Conservation (phyloP, 2,797 vertebrate genomes). For the Sternotherus odoratus region DNA sequence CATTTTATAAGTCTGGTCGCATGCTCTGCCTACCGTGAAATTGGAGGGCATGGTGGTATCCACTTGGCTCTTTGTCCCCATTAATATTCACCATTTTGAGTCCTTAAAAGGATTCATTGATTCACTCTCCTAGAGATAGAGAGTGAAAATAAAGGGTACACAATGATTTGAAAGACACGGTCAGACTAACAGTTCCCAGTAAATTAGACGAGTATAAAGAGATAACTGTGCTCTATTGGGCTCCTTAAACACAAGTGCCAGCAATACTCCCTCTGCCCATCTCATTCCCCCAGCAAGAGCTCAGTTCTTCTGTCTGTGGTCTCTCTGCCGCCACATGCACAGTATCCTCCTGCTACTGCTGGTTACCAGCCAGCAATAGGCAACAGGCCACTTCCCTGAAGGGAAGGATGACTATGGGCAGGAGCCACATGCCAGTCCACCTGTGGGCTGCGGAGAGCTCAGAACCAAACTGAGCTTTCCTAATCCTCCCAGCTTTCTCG, state of each 20-base stretch:
- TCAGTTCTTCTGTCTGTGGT: background rate
- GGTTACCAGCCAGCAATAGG: background rate
- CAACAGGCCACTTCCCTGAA: background rate
- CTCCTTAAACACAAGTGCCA: background rate
- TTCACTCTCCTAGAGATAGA: background rate
- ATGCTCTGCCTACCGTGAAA: background rate
- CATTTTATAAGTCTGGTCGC: background rate
- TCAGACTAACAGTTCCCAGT: background rate
- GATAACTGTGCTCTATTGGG: background rate
- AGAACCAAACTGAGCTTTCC: background rate
- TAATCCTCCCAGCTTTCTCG: background rate
- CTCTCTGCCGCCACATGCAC: too few relatives aligned
- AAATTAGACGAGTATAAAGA: background rate
- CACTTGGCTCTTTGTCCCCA: fast-evolving
- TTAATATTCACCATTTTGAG: background rate
- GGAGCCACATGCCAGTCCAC: background rate
- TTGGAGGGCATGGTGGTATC: background rate
- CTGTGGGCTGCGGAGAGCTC: background rate
- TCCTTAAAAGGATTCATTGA: background rate
- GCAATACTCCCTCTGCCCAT: fast-evolving
- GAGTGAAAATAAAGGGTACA: background rate
- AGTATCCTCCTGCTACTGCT: background rate
- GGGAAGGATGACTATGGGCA: background rate
- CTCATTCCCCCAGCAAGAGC: background rate
- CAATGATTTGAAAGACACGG: background rate